Percentiles rank a stretch among this genome's conserved stretches.
These are phyloP conservation scores for Gephyroberyx darwinii DNA, from an alignment of 2,797 vertebrate species.

Conservation along the genomic window DNA sequence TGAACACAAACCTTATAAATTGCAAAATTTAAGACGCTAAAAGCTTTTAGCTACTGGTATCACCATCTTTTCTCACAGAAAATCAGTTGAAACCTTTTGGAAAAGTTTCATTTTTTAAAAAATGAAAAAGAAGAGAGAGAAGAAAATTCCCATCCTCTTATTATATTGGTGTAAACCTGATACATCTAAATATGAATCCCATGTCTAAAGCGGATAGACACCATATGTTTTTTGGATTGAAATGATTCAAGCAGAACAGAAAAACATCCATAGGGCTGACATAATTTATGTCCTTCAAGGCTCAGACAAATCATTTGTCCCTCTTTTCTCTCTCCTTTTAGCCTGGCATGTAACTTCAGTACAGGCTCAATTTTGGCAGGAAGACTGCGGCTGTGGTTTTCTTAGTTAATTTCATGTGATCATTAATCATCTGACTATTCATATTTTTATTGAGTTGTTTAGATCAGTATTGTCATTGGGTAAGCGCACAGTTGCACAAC, in stretches of 20 bases:
- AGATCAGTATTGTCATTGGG: constrained; percentile 13
- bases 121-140: constrained; percentile 34
- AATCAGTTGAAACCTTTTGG: constrained; percentile 43
- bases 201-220: constrained; percentile 71
- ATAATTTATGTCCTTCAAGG: constrained; percentile 74
- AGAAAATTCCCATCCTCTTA: constrained; percentile 62
- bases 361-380: constrained; percentile 11
- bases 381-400: constrained; percentile 37
- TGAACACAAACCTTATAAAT: constrained; percentile 24
- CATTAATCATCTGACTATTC: constrained; percentile 19
- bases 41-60: constrained; percentile 38
- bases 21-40: constrained; percentile 14
- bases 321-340: constrained; percentile 50
- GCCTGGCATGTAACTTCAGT: constrained; percentile 35
- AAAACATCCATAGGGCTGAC: constrained; percentile 71
- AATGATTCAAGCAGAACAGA: constrained; percentile 69
- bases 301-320: constrained; percentile 52
- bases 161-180: constrained; percentile 74
- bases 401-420: constrained; percentile 44
- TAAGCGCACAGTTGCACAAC: background rate
- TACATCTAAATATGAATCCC: constrained; percentile 79
- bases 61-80: constrained; percentile 34
- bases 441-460: constrained; percentile 10
- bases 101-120: constrained; percentile 41
- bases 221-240: constrained; percentile 81